phyloP scores from a whole-genome alignment of 2,113 vertebrate genomes.

The Heterotis niloticus region DNA sequence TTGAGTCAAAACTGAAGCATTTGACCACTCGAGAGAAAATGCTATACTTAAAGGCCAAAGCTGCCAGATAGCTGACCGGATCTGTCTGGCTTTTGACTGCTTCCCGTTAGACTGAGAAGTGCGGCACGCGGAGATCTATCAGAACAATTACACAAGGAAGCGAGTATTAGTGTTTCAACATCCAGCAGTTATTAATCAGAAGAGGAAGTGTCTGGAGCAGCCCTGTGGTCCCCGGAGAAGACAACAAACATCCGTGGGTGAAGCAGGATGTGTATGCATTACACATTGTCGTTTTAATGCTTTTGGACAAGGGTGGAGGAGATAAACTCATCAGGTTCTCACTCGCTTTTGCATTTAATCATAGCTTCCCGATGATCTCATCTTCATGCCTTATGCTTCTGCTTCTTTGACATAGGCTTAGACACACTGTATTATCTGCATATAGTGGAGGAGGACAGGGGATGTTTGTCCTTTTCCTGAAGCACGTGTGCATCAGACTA shows the following conservation, averaged over 20 bases:
- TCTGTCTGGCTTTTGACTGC: background rate
- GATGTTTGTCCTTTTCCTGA: too few species aligned
- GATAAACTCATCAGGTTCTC: slow-evolving; percentile 27
- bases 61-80: background rate
- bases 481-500: too few species aligned
- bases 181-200: slow-evolving; percentile 7
- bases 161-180: background rate
- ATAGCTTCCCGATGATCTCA: slow-evolving; percentile 35
- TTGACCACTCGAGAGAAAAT: background rate
- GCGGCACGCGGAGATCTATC: background rate
- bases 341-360: slow-evolving; percentile 61
- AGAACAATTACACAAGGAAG: background rate
- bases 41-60: background rate
- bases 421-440: too few species aligned
- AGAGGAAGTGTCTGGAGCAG: background rate
- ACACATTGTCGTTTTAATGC: slow-evolving; percentile 33
- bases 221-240: background rate
- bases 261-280: slow-evolving; percentile 1
- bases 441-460: too few species aligned
- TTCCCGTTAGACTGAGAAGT: background rate
- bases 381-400: slow-evolving; percentile 58
- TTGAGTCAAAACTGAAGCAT: background rate
- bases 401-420: background rate
- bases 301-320: slow-evolving; percentile 22
- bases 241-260: background rate